phyloP scores from a whole-genome alignment of 2,888 invertebrate genomes.

The Lucinisca nassula region DNA sequence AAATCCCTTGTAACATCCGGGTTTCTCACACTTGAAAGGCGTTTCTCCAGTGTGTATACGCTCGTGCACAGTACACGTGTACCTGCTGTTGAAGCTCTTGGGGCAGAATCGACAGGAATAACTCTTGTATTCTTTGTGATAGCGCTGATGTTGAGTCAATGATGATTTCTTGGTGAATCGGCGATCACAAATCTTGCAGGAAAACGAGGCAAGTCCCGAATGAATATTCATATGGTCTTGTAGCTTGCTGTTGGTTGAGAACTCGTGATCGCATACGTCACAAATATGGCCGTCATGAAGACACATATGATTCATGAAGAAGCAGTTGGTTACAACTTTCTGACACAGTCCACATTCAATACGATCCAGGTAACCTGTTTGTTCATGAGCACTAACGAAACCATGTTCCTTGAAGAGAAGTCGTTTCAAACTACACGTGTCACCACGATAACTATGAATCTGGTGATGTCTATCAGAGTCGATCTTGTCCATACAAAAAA shows the following conservation, averaged over 20 bases:
- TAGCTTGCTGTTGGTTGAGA: conserved; percentile 62
- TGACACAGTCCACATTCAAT: conserved; percentile 63
- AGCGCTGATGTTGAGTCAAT: conserved; percentile 62
- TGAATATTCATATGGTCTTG: conserved; percentile 65
- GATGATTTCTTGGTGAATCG: conserved; percentile 63
- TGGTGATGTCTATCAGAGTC: conserved; percentile 55
- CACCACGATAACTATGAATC: conserved; percentile 27
- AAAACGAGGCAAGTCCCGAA: conserved; percentile 49
- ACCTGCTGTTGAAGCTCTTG: conserved; percentile 66
- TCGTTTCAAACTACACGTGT: conserved; percentile 41
- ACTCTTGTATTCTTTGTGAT: conserved; percentile 61
- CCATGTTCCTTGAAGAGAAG: conserved; percentile 38
- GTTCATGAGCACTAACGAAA: conserved; percentile 49
- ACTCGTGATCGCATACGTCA: conserved; percentile 55
- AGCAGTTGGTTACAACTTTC: conserved; percentile 59
- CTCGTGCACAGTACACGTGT: conserved; percentile 64
- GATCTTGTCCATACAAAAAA: conserved; percentile 36
- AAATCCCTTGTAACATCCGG: conserved; percentile 60
- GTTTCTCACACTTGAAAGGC: conserved; percentile 61
- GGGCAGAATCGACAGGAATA: conserved; percentile 56
- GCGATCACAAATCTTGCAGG: conserved; percentile 55
- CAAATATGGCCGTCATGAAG: conserved; percentile 67
- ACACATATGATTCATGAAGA: conserved; percentile 64
- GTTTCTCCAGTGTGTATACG: conserved; percentile 66
- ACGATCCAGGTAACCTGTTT: conserved; percentile 44